phyloP scores from a whole-genome alignment of 1,140 invertebrate species.

The Oryctes rhinoceros region DNA sequence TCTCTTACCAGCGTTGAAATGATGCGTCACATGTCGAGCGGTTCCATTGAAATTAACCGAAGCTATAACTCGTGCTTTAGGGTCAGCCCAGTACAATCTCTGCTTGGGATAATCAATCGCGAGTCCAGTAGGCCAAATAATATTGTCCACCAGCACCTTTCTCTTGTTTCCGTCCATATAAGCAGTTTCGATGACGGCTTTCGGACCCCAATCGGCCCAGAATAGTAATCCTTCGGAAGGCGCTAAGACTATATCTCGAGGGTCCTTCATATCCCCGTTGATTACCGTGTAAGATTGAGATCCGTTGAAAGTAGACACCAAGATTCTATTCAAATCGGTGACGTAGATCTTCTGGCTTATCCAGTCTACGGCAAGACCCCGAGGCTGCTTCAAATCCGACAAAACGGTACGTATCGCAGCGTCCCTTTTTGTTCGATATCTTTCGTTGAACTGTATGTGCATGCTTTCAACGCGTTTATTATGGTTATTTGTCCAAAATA shows the following conservation, averaged over 20 bases:
- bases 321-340: slow-evolving; percentile 73
- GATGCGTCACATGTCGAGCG: slow-evolving; percentile 67
- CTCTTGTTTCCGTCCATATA: slow-evolving; percentile 73
- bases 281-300: slow-evolving; percentile 68
- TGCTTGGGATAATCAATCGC: slow-evolving; percentile 73
- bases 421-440: slow-evolving; percentile 51
- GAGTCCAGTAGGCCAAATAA: slow-evolving; percentile 74
- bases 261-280: slow-evolving; percentile 67
- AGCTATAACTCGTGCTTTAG: slow-evolving; percentile 74
- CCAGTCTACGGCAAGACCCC: slow-evolving; percentile 83
- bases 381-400: slow-evolving; percentile 67
- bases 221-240: slow-evolving; percentile 66
- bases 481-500: slow-evolving; percentile 67
- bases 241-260: slow-evolving; percentile 73
- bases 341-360: slow-evolving; percentile 77
- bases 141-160: slow-evolving; percentile 65
- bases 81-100: slow-evolving; percentile 80
- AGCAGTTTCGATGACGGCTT: slow-evolving; percentile 69
- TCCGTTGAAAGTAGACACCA: slow-evolving; percentile 69
- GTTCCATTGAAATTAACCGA: slow-evolving; percentile 72
- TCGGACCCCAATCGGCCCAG: slow-evolving; percentile 61
- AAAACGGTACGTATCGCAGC: slow-evolving; percentile 52
- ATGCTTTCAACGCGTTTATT: slow-evolving; percentile 61
- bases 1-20: slow-evolving; percentile 63
- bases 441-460: slow-evolving; percentile 54